Evolutionary conservation across 2,888 invertebrate species (phyloP).

Genomic region (Cerceris rybyensis): DNA sequence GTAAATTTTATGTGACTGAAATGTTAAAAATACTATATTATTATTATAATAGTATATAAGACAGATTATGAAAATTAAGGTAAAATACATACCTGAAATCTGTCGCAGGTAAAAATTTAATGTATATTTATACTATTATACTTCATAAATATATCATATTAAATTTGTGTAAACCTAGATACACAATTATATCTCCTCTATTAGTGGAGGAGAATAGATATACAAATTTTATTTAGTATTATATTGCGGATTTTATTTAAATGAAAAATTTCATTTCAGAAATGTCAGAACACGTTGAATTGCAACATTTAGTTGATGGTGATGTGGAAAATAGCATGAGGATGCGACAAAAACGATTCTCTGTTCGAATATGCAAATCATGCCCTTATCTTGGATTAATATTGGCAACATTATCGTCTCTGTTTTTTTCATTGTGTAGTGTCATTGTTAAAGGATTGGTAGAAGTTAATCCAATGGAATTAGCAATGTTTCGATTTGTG

Average conservation of each 20-base stretch:
- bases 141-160: no score
- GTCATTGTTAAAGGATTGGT: constrained; percentile 95
- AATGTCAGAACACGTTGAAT: constrained; percentile 91
- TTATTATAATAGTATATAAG: neutral
- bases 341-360: constrained; percentile 82
- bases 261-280: constrained; percentile 58
- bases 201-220: neutral
- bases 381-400: constrained; percentile 92
- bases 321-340: constrained; percentile 81
- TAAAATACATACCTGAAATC: no score
- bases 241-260: neutral
- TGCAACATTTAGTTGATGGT: constrained; percentile 90
- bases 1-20: neutral
- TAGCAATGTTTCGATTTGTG: constrained; percentile 93
- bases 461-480: constrained; percentile 93
- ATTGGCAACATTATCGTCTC: constrained; percentile 92
- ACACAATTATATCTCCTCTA: no score
- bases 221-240: neutral
- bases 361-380: constrained; percentile 81
- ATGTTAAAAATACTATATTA: neutral
- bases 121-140: no score
- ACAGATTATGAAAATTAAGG: no score
- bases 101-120: no score
- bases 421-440: constrained; percentile 95
- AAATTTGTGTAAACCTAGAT: no score